These are phyloP conservation scores for Discoglossus pictus DNA, from an alignment of 2,797 vertebrate genomes.

Conservation along the genomic window DNA sequence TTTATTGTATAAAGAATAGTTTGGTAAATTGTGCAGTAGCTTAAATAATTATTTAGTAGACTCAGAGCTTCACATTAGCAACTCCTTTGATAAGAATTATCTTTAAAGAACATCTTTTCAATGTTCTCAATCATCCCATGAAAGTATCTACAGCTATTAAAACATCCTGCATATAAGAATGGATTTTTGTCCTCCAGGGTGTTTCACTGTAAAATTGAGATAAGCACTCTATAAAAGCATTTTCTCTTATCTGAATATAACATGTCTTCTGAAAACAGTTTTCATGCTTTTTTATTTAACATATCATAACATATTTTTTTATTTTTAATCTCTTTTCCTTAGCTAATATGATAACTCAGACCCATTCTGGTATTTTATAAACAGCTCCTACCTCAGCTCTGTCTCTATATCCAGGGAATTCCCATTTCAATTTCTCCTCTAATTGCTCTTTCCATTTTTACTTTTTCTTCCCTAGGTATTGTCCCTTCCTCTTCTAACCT, in stretches of 20 bases:
- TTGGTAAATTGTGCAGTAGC: not conserved
- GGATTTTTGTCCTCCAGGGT: slow-evolving; percentile 49
- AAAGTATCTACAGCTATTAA: slow-evolving; percentile 47
- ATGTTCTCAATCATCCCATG: slow-evolving; percentile 37
- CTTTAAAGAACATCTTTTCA: slow-evolving; percentile 46
- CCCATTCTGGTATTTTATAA: slow-evolving; percentile 10
- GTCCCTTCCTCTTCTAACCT: slow-evolving; percentile 5
- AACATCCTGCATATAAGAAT: slow-evolving; percentile 43
- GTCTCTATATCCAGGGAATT: slow-evolving; percentile 10
- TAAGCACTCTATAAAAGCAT: slow-evolving; percentile 41
- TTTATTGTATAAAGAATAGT: not conserved
- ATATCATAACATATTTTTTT: slow-evolving; percentile 12
- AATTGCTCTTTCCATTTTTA: not conserved
- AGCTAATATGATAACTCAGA: slow-evolving; percentile 5
- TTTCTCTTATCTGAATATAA: slow-evolving; percentile 49
- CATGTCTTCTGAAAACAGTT: slow-evolving; percentile 23
- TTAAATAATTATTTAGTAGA: slow-evolving; percentile 21
- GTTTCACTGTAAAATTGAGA: slow-evolving; percentile 50
- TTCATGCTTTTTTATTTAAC: slow-evolving; percentile 20
- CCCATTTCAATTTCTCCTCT: not conserved
- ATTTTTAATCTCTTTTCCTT: not conserved
- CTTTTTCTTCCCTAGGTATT: not conserved
- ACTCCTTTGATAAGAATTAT: slow-evolving; percentile 37
- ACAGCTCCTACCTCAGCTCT: not conserved
- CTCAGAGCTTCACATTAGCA: slow-evolving; percentile 17